Base-by-base conservation (phyloP, 2,797 vertebrate species). In the Pipistrellus pipistrellus region DNA sequence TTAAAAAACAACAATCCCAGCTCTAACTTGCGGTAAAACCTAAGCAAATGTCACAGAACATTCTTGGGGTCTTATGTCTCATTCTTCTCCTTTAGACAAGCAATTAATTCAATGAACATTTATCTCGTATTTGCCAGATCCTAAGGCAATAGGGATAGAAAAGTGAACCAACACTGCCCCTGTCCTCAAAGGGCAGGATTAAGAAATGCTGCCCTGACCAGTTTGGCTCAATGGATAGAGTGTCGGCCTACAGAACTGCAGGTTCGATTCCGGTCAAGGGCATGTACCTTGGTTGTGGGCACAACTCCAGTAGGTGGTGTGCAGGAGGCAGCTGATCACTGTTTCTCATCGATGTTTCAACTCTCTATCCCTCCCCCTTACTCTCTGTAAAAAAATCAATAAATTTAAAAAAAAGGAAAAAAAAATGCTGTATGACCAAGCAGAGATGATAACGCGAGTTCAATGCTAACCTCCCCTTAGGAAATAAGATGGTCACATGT, bases 1-100 rank as follows among this genome's bases (percentile, higher is more conserved):
- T 68, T 44, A 93, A 91, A 89, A 89, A 84, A 85, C 55, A 85
- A 88, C 51, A 84, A 72, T 77, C 76, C 41, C n/a, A 85, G 59
- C 13, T 82, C 35, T 57, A 78, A 23, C 18, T 57, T 92, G 11
- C 53, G 57, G 38, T 73, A 90, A 89, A 94, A 82, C n/a, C 15
- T 59, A 94, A 84, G 18, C 32, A 95, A 85, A 80, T 55, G 62
- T 64, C 85, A 94, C 38, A 66, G 51, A 75, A 86, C 71, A 72
- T 38, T 82, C 73, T 11, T 73, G 57, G 20, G 35, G 30, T 85
- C 66, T 93, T 81, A 35, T 1, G 8, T 73, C 7, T 89, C 64
- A 48, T 73, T 88, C 7, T 55, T 87, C 73, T 94, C 59, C 69
- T 92, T 8, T 27, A 30, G 68, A 94, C 15, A 62, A 94, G 81